Percentiles rank a stretch among this genome's conserved stretches.
Conservation (phyloP, 2,888 invertebrate genomes). For the Oscheius onirici region DNA sequence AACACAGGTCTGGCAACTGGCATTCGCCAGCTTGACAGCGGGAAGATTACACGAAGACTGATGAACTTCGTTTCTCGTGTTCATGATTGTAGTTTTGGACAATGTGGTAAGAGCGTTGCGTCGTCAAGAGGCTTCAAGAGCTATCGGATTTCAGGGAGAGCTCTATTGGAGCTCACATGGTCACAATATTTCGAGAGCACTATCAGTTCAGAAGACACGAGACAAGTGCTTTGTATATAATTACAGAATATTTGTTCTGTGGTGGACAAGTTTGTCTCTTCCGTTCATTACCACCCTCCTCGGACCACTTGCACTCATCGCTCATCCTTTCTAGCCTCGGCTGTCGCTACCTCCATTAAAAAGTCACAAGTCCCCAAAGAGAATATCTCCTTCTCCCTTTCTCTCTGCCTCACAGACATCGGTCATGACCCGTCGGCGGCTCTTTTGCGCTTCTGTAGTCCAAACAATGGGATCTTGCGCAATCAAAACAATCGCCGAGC, state of each 20-base stretch:
- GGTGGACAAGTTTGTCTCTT: not conserved
- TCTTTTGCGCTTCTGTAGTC: constrained; percentile 15
- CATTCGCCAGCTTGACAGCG: constrained; percentile 11
- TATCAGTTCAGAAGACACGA: no score
- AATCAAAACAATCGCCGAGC: constrained; percentile 23
- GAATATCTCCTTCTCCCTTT: not conserved
- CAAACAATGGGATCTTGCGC: constrained; percentile 14
- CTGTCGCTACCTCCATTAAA: constrained; percentile 25
- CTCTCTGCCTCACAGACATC: not conserved
- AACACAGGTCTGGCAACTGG: constrained; percentile 24
- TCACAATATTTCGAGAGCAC: no score
- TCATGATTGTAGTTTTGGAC: no score
- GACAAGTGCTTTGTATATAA: no score
- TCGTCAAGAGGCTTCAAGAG: not conserved
- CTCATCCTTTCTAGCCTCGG: constrained; percentile 15
- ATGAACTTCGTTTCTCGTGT: no score
- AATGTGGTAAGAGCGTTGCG: no score
- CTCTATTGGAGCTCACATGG: not conserved
- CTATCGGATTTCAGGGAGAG: not conserved
- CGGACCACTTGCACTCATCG: constrained; percentile 24
- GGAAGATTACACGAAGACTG: not conserved
- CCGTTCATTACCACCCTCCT: constrained; percentile 1
- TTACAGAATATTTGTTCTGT: not conserved
- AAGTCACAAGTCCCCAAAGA: not conserved
- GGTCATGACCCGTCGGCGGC: constrained; percentile 12